Evolutionary conservation across 2,797 vertebrate genomes (phyloP).

Genomic region (Staurois parvus): DNA sequence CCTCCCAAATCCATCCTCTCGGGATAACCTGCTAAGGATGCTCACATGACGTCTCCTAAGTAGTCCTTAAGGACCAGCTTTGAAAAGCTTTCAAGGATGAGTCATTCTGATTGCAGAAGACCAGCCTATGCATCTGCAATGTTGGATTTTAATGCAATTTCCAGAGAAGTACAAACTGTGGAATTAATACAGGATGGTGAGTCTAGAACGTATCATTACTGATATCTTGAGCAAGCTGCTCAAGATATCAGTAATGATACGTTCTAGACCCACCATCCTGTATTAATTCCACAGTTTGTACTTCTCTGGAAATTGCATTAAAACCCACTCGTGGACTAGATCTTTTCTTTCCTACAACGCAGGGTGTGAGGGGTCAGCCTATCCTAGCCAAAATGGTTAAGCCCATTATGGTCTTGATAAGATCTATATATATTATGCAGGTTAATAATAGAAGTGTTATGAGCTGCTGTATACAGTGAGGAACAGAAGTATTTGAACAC

Average conservation of each 20-base stretch:
- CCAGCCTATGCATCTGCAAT: neutral
- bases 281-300: conserved; percentile 14
- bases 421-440: too few relatives aligned
- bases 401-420: too few relatives aligned
- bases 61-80: neutral
- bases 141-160: conserved; percentile 3
- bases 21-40: neutral
- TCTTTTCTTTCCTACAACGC: neutral
- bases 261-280: neutral
- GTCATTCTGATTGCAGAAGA: neutral
- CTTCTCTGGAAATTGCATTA: conserved; percentile 1
- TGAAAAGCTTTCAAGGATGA: neutral
- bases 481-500: too few relatives aligned
- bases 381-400: too few relatives aligned
- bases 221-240: too few relatives aligned
- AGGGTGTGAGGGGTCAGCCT: neutral
- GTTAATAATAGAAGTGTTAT: too few relatives aligned
- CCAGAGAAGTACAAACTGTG: neutral
- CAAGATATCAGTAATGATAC: too few relatives aligned
- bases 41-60: neutral
- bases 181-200: neutral
- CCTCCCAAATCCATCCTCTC: neutral
- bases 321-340: neutral
- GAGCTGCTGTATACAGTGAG: too few relatives aligned
- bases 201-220: neutral